These are phyloP conservation scores for Synanthedon myopaeformis DNA, from an alignment of 2,888 invertebrate genomes.

Conservation along the genomic window DNA sequence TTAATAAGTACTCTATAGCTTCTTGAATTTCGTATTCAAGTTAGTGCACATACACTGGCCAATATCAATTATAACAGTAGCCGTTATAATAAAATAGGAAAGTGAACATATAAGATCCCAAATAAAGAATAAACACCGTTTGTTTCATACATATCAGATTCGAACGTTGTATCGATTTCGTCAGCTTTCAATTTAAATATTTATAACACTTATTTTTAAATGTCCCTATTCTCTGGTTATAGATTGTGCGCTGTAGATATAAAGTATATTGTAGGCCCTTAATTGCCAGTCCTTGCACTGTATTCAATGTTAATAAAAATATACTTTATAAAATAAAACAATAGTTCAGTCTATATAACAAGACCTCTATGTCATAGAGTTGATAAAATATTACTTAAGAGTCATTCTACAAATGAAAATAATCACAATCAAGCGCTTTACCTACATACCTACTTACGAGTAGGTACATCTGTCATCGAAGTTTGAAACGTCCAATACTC, in stretches of 20 bases:
- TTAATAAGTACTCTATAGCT: slow-evolving; percentile 6
- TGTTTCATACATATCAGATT: slow-evolving; percentile 16
- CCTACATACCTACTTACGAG: no score
- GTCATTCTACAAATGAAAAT: no score
- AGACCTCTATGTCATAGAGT: no score
- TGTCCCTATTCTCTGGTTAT: background rate
- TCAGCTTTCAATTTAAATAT: slow-evolving; percentile 12
- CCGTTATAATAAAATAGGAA: slow-evolving; percentile 50
- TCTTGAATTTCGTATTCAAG: slow-evolving; percentile 34
- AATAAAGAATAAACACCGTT: slow-evolving; percentile 27
- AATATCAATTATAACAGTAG: slow-evolving; percentile 37
- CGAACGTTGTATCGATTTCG: slow-evolving; percentile 1
- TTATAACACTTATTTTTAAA: slow-evolving; percentile 6
- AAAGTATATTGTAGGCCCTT: no score
- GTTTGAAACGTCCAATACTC: no score
- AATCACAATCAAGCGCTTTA: no score
- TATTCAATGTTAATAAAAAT: no score
- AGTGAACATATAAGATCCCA: slow-evolving; percentile 27
- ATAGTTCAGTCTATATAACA: no score
- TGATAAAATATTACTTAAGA: no score
- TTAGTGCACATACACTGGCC: slow-evolving; percentile 23
- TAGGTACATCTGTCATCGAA: no score
- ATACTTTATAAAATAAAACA: no score
- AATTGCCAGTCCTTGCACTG: no score
- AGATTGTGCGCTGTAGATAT: background rate